Percentiles rank a stretch among this genome's conserved stretches.
Conservation (phyloP, 2,888 invertebrate genomes). For the Bursaphelenchus okinawaensis region DNA sequence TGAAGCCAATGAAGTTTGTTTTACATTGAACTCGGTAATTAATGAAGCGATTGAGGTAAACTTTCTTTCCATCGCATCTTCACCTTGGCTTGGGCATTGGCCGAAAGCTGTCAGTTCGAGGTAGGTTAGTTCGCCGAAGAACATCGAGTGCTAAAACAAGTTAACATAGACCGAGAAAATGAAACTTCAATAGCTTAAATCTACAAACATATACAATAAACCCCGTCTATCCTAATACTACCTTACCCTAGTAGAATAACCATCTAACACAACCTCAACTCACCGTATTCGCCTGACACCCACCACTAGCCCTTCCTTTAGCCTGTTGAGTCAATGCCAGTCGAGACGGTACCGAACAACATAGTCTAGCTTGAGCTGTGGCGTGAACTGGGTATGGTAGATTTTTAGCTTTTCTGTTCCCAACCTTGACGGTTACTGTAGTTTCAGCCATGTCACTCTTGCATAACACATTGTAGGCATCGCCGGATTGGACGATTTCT, state of each 20-base stretch:
- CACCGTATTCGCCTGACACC: slow-evolving; percentile 40
- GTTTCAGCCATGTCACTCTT: slow-evolving; percentile 5
- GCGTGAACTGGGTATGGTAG: slow-evolving; percentile 32
- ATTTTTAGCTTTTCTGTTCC: slow-evolving; percentile 35
- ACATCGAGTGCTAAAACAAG: slow-evolving; percentile 21
- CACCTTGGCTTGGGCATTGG: slow-evolving; percentile 6
- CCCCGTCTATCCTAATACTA: too few species aligned
- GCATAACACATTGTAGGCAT: slow-evolving; percentile 13
- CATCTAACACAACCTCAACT: neutral
- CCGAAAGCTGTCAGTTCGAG: slow-evolving; percentile 22
- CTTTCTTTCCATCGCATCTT: slow-evolving; percentile 17
- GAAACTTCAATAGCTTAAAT: too few species aligned
- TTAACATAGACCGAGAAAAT: too few species aligned
- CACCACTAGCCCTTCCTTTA: neutral
- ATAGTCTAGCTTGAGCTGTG: slow-evolving; percentile 21
- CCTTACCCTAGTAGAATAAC: too few species aligned
- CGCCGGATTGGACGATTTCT: neutral
- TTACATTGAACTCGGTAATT: slow-evolving; percentile 19
- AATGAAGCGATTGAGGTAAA: slow-evolving; percentile 23
- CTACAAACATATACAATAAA: too few species aligned
- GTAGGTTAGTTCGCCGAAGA: slow-evolving; percentile 10
- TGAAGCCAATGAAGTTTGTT: slow-evolving; percentile 10
- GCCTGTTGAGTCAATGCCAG: slow-evolving; percentile 27
- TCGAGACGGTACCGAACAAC: slow-evolving; percentile 39
- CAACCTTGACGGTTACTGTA: slow-evolving; percentile 30